phyloP scores from a whole-genome alignment of 2,888 invertebrate species.

The Morinoia aosen region DNA sequence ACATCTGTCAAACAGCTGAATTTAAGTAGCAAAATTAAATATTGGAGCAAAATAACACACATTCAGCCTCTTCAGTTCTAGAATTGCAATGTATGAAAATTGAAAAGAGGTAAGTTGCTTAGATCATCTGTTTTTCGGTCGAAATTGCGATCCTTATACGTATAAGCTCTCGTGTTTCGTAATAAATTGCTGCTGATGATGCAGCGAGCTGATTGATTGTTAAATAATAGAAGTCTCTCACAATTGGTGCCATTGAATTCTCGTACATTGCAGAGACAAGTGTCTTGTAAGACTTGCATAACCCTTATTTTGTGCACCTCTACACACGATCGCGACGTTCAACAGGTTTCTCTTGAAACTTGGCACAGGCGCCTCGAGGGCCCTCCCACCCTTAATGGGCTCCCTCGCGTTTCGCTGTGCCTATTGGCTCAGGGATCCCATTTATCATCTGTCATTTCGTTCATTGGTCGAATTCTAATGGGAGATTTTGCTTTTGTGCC shows the following conservation, averaged over 20 bases:
- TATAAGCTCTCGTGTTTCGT: background rate
- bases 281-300: conserved; percentile 20
- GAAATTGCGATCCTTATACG: too few relatives aligned
- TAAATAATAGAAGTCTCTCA: background rate
- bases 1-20: too few relatives aligned
- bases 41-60: too few relatives aligned
- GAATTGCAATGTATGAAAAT: too few relatives aligned
- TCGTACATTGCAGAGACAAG: background rate
- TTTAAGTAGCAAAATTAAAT: too few relatives aligned
- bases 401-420: background rate
- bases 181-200: background rate
- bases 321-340: background rate
- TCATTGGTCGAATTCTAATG: conserved; percentile 49
- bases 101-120: too few relatives aligned
- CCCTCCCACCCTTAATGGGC: conserved; percentile 37
- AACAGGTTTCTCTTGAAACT: conserved; percentile 34
- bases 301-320: background rate
- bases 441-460: conserved; percentile 49
- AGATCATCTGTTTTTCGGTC: too few relatives aligned
- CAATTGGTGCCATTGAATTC: background rate
- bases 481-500: conserved; percentile 36
- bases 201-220: background rate
- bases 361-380: conserved; percentile 16
- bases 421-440: conserved; percentile 24
- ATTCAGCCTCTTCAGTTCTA: too few relatives aligned